Percentiles rank a stretch among this genome's conserved stretches.
These are phyloP conservation scores for Gambusia affinis DNA, from an alignment of 2,113 vertebrate genomes.

Conservation along the genomic window DNA sequence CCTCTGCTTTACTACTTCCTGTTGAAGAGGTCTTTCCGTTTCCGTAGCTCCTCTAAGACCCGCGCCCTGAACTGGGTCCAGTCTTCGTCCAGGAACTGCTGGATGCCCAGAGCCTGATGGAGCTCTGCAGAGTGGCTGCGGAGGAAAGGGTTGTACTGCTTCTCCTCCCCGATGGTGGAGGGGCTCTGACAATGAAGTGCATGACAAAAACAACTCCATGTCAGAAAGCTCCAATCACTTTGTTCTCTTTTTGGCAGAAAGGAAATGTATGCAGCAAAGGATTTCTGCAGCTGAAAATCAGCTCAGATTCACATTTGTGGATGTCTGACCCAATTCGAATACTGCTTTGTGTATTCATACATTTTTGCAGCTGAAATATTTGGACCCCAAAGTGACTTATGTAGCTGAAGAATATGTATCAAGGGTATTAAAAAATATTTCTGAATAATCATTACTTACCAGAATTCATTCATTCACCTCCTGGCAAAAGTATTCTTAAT, in stretches of 20 bases:
- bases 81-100: slow-evolving; percentile 79
- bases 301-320: neutral
- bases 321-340: neutral
- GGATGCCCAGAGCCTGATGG: slow-evolving; percentile 85
- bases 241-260: neutral
- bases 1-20: slow-evolving; percentile 61
- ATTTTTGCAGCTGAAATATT: neutral
- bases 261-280: neutral
- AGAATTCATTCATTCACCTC: neutral
- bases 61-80: slow-evolving; percentile 85
- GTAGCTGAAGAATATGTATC: too few species aligned
- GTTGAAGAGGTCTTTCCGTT: slow-evolving; percentile 90
- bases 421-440: too few species aligned
- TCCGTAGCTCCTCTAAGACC: slow-evolving; percentile 89
- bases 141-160: slow-evolving; percentile 94
- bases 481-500: neutral
- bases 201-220: neutral
- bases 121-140: slow-evolving; percentile 86
- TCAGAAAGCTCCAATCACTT: neutral
- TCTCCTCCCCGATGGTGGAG: slow-evolving; percentile 92
- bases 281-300: neutral
- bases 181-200: slow-evolving; percentile 82
- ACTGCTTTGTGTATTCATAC: neutral
- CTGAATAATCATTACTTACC: too few species aligned
- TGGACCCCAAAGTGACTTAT: neutral